Evolutionary conservation across 1,140 invertebrate genomes (phyloP).

Genomic region (Anoplolepis gracilipes): DNA sequence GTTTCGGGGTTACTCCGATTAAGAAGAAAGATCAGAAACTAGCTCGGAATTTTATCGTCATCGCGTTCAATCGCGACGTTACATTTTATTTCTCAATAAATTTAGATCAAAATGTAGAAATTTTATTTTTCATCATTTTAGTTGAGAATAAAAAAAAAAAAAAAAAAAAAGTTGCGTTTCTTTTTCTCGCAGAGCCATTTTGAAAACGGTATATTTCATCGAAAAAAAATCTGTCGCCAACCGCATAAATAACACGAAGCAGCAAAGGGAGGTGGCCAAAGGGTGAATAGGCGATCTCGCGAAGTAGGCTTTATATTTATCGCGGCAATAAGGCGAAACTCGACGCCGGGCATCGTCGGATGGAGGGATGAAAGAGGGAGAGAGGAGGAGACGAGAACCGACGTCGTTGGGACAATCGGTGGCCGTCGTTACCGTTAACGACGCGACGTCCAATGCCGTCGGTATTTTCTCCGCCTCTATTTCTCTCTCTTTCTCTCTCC

Average conservation of each 20-base stretch:
- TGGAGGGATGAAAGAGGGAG: background rate
- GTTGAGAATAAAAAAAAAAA: too few relatives aligned
- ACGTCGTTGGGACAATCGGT: conserved; percentile 79
- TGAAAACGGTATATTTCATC: too few relatives aligned
- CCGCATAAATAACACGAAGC: background rate
- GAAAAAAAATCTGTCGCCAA: conserved; percentile 25
- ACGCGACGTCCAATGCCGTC: conserved; percentile 77
- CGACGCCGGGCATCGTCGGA: conserved; percentile 71
- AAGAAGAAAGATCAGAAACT: background rate
- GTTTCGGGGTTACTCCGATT: background rate
- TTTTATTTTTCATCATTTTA: too few relatives aligned
- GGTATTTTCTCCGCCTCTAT: conserved; percentile 63
- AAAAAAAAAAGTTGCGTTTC: too few relatives aligned
- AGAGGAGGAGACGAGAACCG: conserved; percentile 26
- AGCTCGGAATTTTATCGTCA: too few relatives aligned
- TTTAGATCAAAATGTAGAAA: too few relatives aligned
- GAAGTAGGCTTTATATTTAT: conserved; percentile 80
- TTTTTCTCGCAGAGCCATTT: too few relatives aligned
- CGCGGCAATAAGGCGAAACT: conserved; percentile 77
- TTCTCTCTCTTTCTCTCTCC: conserved; percentile 63
- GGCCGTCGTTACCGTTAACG: conserved; percentile 81
- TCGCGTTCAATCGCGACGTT: too few relatives aligned
- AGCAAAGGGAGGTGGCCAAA: conserved; percentile 12
- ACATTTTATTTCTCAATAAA: too few relatives aligned
- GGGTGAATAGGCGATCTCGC: conserved; percentile 60